phyloP scores from a whole-genome alignment of 2,113 vertebrate species.

The Phalacrocorax brasilianus region DNA sequence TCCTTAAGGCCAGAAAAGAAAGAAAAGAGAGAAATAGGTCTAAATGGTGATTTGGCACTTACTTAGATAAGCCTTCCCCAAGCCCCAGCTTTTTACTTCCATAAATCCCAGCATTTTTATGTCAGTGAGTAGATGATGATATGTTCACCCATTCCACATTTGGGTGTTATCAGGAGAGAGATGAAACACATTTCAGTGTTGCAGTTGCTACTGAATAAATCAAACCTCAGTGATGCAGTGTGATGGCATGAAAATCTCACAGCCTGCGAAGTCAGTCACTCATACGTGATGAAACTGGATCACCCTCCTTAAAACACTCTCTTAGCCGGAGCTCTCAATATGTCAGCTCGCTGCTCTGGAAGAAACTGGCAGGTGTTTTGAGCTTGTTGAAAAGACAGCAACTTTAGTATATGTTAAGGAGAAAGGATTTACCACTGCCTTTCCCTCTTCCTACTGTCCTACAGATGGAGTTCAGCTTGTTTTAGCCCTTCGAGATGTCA shows the following conservation, averaged over 20 bases:
- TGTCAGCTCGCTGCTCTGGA: slow-evolving; percentile 18
- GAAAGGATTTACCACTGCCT: background rate
- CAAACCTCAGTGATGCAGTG: background rate
- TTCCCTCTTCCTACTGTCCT: background rate
- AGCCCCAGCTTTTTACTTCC: background rate
- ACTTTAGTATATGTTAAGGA: background rate
- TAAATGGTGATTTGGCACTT: slow-evolving; percentile 21
- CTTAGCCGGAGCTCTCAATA: slow-evolving; percentile 21
- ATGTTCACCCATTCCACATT: slow-evolving; percentile 28
- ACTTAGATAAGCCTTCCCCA: background rate
- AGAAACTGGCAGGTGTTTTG: slow-evolving; percentile 15
- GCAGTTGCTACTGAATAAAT: slow-evolving; percentile 82
- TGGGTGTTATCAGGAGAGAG: slow-evolving; percentile 53
- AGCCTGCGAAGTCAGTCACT: background rate
- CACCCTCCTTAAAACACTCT: background rate
- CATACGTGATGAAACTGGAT: slow-evolving; percentile 25
- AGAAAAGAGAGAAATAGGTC: background rate
- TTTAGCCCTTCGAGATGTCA: background rate
- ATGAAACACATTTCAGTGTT: slow-evolving; percentile 85
- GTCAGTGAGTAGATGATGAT: slow-evolving; percentile 19
- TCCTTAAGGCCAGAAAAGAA: background rate
- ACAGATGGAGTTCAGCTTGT: background rate
- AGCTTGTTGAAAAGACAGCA: background rate
- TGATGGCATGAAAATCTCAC: slow-evolving; percentile 38
- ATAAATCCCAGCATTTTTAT: slow-evolving; percentile 22